Evolutionary conservation across 2,113 vertebrate genomes (phyloP).

Genomic region (Pycnonotus jocosus): DNA sequence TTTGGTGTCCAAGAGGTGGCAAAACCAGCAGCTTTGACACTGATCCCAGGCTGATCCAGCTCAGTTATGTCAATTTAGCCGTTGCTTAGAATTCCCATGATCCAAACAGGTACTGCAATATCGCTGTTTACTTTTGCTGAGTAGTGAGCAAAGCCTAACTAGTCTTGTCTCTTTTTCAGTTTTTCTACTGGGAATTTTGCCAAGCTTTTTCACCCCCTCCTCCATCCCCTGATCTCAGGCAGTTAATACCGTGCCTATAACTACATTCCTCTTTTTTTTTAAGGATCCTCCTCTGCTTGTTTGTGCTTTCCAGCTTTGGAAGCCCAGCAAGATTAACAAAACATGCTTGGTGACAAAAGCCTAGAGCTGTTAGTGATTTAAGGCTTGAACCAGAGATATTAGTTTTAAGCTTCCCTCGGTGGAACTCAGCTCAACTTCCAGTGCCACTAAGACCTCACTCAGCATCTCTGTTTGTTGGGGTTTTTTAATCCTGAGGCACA

Average conservation of each 20-base stretch:
- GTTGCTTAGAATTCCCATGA: not conserved
- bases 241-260: slow-evolving; percentile 3
- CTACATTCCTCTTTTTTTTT: not conserved
- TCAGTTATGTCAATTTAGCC: not conserved
- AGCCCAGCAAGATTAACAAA: not conserved
- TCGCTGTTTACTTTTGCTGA: not conserved
- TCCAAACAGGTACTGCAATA: not conserved
- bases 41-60: not conserved
- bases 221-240: slow-evolving; percentile 10
- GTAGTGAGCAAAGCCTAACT: not conserved
- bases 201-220: not conserved
- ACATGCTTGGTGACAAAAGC: not conserved
- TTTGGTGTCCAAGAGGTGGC: not conserved
- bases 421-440: not conserved
- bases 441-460: not conserved
- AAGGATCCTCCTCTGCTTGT: not conserved
- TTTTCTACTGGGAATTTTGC: slow-evolving; percentile 3
- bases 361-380: not conserved
- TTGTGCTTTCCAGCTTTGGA: not conserved
- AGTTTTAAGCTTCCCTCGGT: not conserved
- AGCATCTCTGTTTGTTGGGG: not conserved
- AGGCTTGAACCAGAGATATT: not conserved
- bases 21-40: not conserved
- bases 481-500: slow-evolving; percentile 58
- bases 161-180: not conserved